Conservation (phyloP, 2,888 invertebrate genomes). For the Sericinus montela region DNA sequence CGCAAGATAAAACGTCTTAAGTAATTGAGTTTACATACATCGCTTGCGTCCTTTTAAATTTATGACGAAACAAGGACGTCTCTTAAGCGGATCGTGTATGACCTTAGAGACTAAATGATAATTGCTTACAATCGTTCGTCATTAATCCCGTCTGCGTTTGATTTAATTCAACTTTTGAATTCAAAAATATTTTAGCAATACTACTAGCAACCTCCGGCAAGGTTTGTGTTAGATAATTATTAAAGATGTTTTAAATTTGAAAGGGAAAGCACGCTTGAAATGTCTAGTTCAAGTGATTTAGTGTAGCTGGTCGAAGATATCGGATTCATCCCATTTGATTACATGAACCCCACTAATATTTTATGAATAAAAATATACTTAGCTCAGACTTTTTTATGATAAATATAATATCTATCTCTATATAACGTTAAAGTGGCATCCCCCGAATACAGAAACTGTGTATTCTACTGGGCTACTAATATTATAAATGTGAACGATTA, state of each 20-base stretch:
- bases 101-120: constrained; percentile 70
- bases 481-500: no score
- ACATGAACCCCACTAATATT: no score
- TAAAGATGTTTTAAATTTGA: not conserved
- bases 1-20: constrained; percentile 45
- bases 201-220: not conserved
- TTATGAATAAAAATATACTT: no score
- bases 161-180: constrained; percentile 28
- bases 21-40: constrained; percentile 36
- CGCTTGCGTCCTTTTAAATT: constrained; percentile 43
- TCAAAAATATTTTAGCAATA: constrained; percentile 16
- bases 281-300: no score
- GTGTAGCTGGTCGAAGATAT: no score
- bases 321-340: no score
- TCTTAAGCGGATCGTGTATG: constrained; percentile 57
- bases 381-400: no score
- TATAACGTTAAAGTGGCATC: no score
- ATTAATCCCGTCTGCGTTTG: constrained; percentile 34
- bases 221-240: not conserved
- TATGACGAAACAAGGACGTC: constrained; percentile 47
- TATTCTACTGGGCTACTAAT: no score
- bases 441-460: no score
- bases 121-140: constrained; percentile 44
- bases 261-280: no score
- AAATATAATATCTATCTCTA: no score